phyloP scores from a whole-genome alignment of 2,888 invertebrate genomes.

The Tubulanus polymorphus region DNA sequence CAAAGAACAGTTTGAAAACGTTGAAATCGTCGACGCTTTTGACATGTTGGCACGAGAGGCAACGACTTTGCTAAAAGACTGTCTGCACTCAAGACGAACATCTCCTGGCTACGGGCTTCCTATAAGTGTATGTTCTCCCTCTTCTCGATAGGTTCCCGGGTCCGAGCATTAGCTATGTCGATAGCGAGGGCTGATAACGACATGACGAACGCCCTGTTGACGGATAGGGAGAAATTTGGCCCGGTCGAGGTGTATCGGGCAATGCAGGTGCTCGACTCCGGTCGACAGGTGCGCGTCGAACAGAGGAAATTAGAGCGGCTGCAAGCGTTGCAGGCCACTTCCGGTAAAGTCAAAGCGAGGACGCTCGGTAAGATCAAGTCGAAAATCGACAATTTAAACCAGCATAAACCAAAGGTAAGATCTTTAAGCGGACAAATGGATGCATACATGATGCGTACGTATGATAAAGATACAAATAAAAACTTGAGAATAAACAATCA shows the following conservation, averaged over 20 bases:
- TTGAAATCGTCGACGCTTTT: not conserved
- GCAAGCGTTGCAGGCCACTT: constrained; percentile 37
- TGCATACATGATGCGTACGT: no score
- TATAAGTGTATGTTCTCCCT: no score
- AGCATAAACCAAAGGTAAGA: constrained; percentile 38
- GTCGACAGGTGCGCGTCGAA: constrained; percentile 34
- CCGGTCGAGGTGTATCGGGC: constrained; percentile 46
- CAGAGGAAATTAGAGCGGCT: constrained; percentile 41
- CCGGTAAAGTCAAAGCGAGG: constrained; percentile 31
- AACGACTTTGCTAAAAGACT: no score
- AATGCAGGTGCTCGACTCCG: constrained; percentile 38
- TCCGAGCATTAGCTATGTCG: constrained; percentile 43
- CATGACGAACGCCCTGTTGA: constrained; percentile 38
- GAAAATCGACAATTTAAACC: constrained; percentile 43
- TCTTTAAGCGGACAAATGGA: no score
- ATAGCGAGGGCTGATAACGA: constrained; percentile 45
- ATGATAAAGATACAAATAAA: no score
- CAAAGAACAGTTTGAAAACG: not conserved
- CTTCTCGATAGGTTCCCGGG: constrained; percentile 35
- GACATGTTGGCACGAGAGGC: not conserved
- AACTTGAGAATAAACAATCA: no score
- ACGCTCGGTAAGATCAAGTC: constrained; percentile 44
- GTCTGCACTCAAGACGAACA: no score
- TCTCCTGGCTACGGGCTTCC: no score
- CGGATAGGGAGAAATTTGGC: constrained; percentile 33